Base-by-base conservation (phyloP, 1,140 invertebrate species). In the Coptotermes formosanus region DNA sequence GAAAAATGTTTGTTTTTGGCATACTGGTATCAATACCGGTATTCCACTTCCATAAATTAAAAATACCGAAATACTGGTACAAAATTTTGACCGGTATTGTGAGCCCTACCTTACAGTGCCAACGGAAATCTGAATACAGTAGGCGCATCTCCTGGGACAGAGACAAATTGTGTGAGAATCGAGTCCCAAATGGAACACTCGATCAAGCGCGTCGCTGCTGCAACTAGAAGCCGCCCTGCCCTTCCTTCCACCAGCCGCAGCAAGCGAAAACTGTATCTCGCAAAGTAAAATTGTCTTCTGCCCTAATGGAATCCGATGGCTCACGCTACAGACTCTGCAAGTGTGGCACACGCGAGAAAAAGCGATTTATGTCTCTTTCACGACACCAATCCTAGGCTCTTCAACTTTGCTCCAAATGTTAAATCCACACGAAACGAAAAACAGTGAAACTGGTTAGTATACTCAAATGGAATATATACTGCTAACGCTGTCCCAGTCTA, bases 101-200 rank as follows among this genome's bases (percentile, higher is more conserved):
- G n/a, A n/a, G n/a, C n/a, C 52, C 21, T 21, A 9, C 38, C 38
- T 38, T 38, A 55, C 14, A 55, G 19, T 55, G 52, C 19, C 52
- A 55, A 55, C 52, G 1, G 19, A 48, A 55, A 55, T 55, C 52
- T 55, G 52, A 55, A 55, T 19, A 21, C 48, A 12, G 19, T 21
- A 12, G n/a, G 64, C 30, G 38, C 2, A 38, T 2, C 38, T 38
- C 2, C 38, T 38, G 38, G 30, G 64, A 75, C 64, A 30, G 64
- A 75, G 64, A 75, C 25, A 75, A 75, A 75, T 75, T 75, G 64
- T n/a, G 64, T n/a, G 64, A 30, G 64, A 75, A 75, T 75, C 7
- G 64, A 25, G n/a, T 75, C 64, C 9, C 64, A 75, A 75, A 75
- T 75, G 64, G 64, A 75, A 75, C 64, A 75, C 64, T 75, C 64